phyloP scores from a whole-genome alignment of 2,113 vertebrate species.

The Electrona antarctica region DNA sequence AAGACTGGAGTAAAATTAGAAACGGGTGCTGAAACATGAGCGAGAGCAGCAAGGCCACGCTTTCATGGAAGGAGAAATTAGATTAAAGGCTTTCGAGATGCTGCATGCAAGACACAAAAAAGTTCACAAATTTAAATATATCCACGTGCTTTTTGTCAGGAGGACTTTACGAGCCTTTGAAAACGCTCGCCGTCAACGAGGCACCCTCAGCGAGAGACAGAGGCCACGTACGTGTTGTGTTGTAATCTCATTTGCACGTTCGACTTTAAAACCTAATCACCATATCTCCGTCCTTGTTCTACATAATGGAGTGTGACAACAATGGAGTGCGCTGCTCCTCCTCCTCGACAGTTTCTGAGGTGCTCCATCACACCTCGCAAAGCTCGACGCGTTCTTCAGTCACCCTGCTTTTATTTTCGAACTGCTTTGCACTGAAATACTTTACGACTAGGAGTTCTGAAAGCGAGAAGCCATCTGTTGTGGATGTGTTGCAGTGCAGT shows the following conservation, averaged over 20 bases:
- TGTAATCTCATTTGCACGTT: too few species aligned
- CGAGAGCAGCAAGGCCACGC: slow-evolving; percentile 41
- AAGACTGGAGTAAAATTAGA: slow-evolving; percentile 67
- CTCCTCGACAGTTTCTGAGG: background rate
- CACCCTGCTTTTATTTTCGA: too few species aligned
- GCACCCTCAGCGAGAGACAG: too few species aligned
- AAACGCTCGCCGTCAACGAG: too few species aligned
- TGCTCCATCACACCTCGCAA: too few species aligned
- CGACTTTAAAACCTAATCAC: background rate
- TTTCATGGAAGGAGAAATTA: slow-evolving; percentile 52
- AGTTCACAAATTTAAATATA: background rate
- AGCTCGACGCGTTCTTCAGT: too few species aligned
- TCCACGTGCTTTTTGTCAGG: background rate
- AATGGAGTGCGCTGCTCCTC: background rate
- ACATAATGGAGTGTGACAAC: slow-evolving; percentile 14
- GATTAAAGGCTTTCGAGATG: slow-evolving; percentile 48
- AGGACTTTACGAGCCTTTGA: too few species aligned
- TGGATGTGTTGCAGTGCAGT: too few species aligned
- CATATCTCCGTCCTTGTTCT: background rate
- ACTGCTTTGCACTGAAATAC: too few species aligned
- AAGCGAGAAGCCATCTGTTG: too few species aligned
- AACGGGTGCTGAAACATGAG: slow-evolving; percentile 50
- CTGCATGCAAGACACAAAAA: slow-evolving; percentile 5
- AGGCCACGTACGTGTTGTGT: too few species aligned
- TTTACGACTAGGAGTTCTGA: too few species aligned